Base-by-base conservation (phyloP, 2,797 vertebrate species). In the Chromis chromis region DNA sequence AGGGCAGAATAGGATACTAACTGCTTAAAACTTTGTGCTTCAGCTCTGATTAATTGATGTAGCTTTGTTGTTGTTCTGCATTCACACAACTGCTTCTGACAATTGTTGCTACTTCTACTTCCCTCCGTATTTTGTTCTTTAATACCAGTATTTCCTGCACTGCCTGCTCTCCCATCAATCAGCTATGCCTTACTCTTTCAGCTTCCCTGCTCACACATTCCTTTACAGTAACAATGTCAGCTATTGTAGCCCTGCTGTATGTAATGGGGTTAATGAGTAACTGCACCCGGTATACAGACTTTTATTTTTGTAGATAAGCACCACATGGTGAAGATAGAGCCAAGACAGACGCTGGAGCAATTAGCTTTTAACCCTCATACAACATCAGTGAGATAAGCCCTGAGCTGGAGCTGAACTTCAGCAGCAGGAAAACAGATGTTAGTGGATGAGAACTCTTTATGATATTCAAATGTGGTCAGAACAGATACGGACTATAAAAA, bases 91-190 rank as follows among this genome's bases (percentile, higher is more conserved):
- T 49, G 54, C 64, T 55, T 82, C 66, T 70, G 44, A 77, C 73
- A 77, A 70, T 69, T 50, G 62, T 28, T 76, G 52, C 68, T 24
- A 42, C 56, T 54, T 79, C 63, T 58, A 63, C 71, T 84, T 86
- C 61, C 78, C 36, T 69, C 62, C 1, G 8, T 65, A 50, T 76
- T 87, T 81, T 82, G 64, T 83, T 78, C n/a, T 76, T 80, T 53
- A 78, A 60, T 48, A 24, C 28, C 49, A 46, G 74, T 60, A 76
- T 81, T 86, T 88, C 83, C 77, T 82, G 76, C 42, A 49, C 22
- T 16, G 28, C 50, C 70, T 40, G 25, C 31, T 61, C 24, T 71
- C 33, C 33, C 36, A 81, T 76, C 61, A 73, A 58, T 64, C 73
- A 65, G 53, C 21, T 6, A 46, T 4, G 24, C 44, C 52, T 77